These are phyloP conservation scores for Eira barbara DNA, from an alignment of 2,113 vertebrate species.

Conservation along the genomic window DNA sequence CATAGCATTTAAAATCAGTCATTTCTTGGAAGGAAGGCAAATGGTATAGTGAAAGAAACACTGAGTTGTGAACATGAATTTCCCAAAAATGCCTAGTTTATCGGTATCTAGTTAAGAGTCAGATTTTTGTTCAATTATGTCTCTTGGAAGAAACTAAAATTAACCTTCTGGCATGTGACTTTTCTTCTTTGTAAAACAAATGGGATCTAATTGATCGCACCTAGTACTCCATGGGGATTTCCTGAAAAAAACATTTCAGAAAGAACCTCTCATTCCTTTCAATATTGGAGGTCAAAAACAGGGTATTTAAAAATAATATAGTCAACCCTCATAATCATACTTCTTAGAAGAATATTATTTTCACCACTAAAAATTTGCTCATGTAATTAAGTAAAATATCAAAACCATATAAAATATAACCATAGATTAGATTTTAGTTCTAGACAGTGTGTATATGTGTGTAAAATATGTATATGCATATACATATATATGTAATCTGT, in stretches of 20 bases:
- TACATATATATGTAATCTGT: background rate
- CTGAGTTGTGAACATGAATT: background rate
- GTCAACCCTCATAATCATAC: background rate
- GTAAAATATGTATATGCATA: too few species aligned
- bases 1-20: background rate
- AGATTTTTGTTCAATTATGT: slow-evolving; percentile 36
- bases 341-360: slow-evolving; percentile 34
- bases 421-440: background rate
- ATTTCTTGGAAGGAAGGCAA: background rate
- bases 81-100: background rate
- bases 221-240: background rate
- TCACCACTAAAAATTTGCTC: background rate
- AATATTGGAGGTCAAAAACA: background rate
- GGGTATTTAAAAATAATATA: background rate
- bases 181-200: background rate
- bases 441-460: background rate
- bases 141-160: slow-evolving; percentile 16
- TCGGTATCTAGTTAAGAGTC: background rate
- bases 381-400: background rate
- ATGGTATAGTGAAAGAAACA: background rate
- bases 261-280: background rate
- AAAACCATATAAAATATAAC: background rate
- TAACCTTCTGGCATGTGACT: background rate
- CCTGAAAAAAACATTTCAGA: background rate
- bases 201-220: background rate